These are phyloP conservation scores for Brachionus rubens DNA, from an alignment of 1,140 invertebrate species.

Conservation along the genomic window DNA sequence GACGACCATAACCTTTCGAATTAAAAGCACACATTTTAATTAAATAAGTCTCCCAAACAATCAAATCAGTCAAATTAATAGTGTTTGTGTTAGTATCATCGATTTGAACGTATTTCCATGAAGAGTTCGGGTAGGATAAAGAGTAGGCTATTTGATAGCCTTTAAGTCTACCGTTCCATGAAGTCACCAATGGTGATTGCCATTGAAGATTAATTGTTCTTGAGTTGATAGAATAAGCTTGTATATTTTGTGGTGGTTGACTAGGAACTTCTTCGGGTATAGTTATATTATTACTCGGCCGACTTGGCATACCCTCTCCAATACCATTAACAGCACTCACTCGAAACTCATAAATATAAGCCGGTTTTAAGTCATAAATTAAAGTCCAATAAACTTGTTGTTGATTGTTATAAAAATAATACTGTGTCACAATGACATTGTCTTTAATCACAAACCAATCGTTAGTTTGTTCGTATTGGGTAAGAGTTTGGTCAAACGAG, in stretches of 20 bases:
- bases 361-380: constrained; percentile 81
- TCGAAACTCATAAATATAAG: constrained; percentile 88
- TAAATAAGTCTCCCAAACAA: constrained; percentile 95
- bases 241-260: constrained; percentile 28
- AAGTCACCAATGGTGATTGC: constrained; percentile 67
- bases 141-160: constrained; percentile 74
- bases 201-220: constrained; percentile 13
- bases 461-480: constrained; percentile 22
- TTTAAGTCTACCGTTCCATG: constrained; percentile 84
- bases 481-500: constrained; percentile 33
- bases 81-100: constrained; percentile 61
- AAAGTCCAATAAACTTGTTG: constrained; percentile 71
- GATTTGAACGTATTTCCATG: constrained; percentile 62
- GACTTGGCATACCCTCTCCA: constrained; percentile 83
- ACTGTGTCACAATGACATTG: background rate
- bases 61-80: constrained; percentile 84
- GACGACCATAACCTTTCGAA: constrained; percentile 88
- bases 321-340: constrained; percentile 85
- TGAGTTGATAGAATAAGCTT: constrained; percentile 33
- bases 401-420: constrained; percentile 80
- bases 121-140: constrained; percentile 50
- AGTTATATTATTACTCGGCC: constrained; percentile 66
- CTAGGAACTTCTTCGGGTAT: constrained; percentile 38
- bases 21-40: constrained; percentile 96
- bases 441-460: constrained; percentile 45